These are phyloP conservation scores for Progne subis DNA, from an alignment of 2,113 vertebrate species.

Conservation along the genomic window DNA sequence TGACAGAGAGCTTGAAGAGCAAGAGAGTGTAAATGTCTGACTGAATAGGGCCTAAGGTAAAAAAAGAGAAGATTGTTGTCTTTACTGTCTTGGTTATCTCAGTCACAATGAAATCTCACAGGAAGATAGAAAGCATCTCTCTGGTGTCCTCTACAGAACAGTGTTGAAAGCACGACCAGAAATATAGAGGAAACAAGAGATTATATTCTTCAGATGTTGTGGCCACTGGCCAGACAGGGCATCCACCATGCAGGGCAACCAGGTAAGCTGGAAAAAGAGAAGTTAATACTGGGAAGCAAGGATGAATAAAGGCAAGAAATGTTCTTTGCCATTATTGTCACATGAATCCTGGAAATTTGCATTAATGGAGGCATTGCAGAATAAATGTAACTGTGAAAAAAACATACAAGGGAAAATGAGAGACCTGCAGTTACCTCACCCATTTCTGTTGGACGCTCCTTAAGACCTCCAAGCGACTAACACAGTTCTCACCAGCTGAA, in stretches of 20 bases:
- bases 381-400: background rate
- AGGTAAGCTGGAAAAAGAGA: background rate
- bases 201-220: background rate
- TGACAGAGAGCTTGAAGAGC: background rate
- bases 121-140: background rate
- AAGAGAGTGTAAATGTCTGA: background rate
- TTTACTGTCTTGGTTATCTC: background rate
- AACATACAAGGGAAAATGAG: background rate
- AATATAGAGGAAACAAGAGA: background rate
- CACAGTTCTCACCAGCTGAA: background rate
- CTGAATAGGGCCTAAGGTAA: background rate
- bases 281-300: background rate
- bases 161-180: background rate
- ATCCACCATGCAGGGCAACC: background rate
- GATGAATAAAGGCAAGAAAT: background rate
- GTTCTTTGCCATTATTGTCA: background rate
- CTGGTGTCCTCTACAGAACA: background rate
- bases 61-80: background rate
- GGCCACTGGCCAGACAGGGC: background rate
- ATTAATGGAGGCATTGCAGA: background rate
- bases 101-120: background rate
- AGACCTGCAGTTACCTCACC: background rate
- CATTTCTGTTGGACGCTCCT: background rate
- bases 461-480: background rate
- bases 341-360: background rate